Percentiles rank a stretch among this genome's conserved stretches.
phyloP scores from a whole-genome alignment of 2,797 vertebrate species.

The Chiroxiphia lanceolata region DNA sequence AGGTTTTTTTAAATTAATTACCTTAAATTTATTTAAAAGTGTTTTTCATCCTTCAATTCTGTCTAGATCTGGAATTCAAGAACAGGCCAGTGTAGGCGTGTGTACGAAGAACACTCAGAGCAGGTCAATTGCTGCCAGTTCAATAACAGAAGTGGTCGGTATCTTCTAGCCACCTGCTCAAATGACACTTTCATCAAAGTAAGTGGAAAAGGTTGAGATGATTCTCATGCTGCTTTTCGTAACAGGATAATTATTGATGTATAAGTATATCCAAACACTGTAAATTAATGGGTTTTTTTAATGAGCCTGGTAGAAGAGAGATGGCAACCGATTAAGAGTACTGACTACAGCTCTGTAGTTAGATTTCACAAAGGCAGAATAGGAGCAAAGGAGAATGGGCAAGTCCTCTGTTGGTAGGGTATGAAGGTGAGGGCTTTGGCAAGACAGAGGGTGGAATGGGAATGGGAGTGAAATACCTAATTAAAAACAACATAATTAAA shows the following conservation, averaged over 20 bases:
- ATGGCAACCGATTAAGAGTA: not conserved
- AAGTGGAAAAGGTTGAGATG: slow-evolving; percentile 48
- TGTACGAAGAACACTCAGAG: slow-evolving; percentile 86
- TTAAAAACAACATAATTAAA: not conserved
- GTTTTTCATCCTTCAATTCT: not conserved
- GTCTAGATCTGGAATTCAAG: slow-evolving; percentile 88
- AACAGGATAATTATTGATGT: not conserved
- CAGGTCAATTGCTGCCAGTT: slow-evolving; percentile 95
- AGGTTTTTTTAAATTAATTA: not conserved
- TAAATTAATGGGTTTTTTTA: not conserved
- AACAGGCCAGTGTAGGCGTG: slow-evolving; percentile 75
- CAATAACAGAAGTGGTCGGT: slow-evolving; percentile 77
- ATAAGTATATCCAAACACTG: not conserved
- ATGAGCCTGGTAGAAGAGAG: not conserved
- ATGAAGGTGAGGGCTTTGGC: not conserved
- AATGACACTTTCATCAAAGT: slow-evolving; percentile 88
- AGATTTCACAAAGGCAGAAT: not conserved
- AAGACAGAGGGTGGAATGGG: not conserved
- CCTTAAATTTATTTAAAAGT: not conserved
- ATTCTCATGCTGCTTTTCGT: slow-evolving; percentile 59
- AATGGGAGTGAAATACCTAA: not conserved
- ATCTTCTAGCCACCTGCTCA: slow-evolving; percentile 91
- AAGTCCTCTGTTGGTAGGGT: not conserved
- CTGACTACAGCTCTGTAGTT: not conserved
- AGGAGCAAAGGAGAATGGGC: not conserved